Evolutionary conservation across 2,888 invertebrate species (phyloP).

Genomic region (Coelinius sp.): DNA sequence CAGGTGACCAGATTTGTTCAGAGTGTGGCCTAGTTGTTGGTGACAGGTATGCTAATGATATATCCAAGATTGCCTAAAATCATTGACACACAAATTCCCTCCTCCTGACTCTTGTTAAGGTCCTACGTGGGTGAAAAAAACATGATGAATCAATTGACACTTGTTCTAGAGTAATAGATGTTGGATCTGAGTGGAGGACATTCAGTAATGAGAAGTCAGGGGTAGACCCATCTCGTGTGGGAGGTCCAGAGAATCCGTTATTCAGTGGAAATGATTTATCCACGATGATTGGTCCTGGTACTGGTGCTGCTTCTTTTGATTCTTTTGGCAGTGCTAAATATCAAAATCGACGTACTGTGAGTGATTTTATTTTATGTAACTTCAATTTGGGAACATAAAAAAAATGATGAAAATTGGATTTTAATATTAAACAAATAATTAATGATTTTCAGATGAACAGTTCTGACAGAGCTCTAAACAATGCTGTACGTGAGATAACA

Average conservation of each 20-base stretch:
- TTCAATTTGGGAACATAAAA: too few species aligned
- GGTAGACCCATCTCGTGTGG: conserved; percentile 99
- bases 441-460: conserved; percentile 87
- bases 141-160: neutral
- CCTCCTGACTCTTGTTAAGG: too few species aligned
- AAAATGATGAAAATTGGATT: neutral
- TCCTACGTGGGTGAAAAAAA: neutral
- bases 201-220: conserved; percentile 98
- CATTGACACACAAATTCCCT: too few species aligned
- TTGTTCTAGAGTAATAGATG: conserved; percentile 91
- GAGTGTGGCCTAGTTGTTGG: conserved; percentile 99
- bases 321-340: conserved; percentile 82
- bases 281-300: conserved; percentile 88
- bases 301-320: conserved; percentile 88
- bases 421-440: conserved; percentile 14
- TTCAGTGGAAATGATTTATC: conserved; percentile 96
- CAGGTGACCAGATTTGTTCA: conserved; percentile 99
- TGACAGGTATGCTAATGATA: conserved; percentile 81
- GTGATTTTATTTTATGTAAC: too few species aligned
- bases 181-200: conserved; percentile 99
- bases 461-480: conserved; percentile 94
- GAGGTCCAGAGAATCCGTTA: conserved; percentile 98
- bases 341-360: conserved; percentile 76
- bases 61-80: too few species aligned
- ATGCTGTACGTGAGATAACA: conserved; percentile 96